phyloP scores from a whole-genome alignment of 2,113 vertebrate genomes.

The Globicephala melas region DNA sequence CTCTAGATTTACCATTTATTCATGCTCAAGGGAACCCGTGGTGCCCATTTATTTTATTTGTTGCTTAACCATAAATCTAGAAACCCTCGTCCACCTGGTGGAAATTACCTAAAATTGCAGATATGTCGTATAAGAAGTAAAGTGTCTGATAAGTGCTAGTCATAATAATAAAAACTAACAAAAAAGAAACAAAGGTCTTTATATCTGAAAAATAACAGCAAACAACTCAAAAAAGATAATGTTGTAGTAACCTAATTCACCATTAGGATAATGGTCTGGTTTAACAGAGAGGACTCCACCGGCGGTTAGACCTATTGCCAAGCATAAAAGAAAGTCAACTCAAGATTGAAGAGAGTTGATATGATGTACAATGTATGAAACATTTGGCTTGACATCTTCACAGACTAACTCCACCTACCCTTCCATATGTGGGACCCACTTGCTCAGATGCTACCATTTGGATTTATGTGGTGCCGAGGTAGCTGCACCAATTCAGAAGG shows the following conservation, averaged over 20 bases:
- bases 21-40: not conserved
- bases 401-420: not conserved
- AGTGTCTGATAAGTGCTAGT: not conserved
- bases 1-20: not conserved
- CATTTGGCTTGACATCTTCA: not conserved
- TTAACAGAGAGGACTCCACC: not conserved
- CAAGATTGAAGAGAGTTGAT: not conserved
- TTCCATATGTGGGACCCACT: not conserved
- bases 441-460: not conserved
- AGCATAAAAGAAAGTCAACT: slow-evolving; percentile 12
- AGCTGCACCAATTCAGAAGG: not conserved
- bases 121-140: not conserved
- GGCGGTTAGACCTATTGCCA: not conserved
- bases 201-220: not conserved
- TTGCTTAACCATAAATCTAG: not conserved
- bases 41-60: slow-evolving; percentile 25
- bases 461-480: fast-evolving
- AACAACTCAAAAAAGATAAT: not conserved
- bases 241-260: not conserved
- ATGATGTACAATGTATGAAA: not conserved
- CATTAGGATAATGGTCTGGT: not conserved
- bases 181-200: not conserved
- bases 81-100: not conserved
- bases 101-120: not conserved
- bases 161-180: not conserved